Evolutionary conservation across 2,113 vertebrate genomes (phyloP).

Genomic region (Lepus americanus): DNA sequence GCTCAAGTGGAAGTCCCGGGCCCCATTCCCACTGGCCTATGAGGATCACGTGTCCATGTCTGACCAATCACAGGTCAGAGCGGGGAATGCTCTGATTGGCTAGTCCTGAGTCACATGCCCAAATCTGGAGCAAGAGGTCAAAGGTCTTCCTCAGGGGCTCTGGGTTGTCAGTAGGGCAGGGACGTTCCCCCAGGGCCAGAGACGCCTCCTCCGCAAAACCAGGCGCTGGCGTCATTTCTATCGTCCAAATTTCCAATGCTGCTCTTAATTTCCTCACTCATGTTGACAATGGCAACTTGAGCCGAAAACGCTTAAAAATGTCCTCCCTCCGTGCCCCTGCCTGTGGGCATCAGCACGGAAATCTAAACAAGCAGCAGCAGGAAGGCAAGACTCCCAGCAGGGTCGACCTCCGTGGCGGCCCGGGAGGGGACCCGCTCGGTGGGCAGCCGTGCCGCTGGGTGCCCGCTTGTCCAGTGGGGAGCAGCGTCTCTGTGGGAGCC

Average conservation of each 20-base stretch:
- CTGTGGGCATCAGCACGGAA: not conserved
- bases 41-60: not conserved
- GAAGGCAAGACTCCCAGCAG: not conserved
- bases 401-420: not conserved
- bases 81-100: not conserved
- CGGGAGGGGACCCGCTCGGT: not conserved
- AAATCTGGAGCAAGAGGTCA: not conserved
- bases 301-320: constrained; percentile 47
- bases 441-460: not conserved
- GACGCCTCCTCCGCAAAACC: too few species aligned
- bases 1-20: not conserved
- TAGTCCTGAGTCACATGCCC: not conserved
- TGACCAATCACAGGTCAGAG: not conserved
- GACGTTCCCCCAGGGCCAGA: not conserved
- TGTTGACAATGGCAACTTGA: constrained; percentile 1
- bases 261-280: constrained; percentile 32
- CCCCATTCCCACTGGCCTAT: not conserved
- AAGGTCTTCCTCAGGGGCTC: not conserved
- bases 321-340: too few species aligned
- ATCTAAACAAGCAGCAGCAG: not conserved
- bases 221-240: not conserved
- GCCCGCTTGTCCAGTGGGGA: not conserved
- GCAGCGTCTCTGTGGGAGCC: not conserved
- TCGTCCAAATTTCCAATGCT: not conserved
- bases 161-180: not conserved